A percentile compares a stretch with the other conserved stretches of the same genome.
These are phyloP conservation scores for Eupithecia inturbata DNA, from an alignment of 2,888 invertebrate genomes.

Conservation along the genomic window DNA sequence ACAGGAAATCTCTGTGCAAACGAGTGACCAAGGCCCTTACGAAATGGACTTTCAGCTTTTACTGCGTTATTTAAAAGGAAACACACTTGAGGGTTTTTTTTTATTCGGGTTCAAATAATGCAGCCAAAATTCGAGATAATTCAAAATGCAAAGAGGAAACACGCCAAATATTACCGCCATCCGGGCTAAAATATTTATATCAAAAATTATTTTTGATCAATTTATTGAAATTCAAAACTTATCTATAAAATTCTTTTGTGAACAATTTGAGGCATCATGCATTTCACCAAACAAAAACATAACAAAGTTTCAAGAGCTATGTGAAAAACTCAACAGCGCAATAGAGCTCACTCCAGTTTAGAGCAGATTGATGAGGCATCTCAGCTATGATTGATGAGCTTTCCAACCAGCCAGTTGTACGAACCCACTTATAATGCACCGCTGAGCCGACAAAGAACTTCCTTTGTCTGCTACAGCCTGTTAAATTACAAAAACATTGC, in stretches of 20 bases:
- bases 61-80: slow-evolving; percentile 17
- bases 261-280: background rate
- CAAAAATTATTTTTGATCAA: background rate
- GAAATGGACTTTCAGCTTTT: slow-evolving; percentile 11
- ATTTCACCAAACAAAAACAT: background rate
- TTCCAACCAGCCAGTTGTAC: slow-evolving; percentile 36
- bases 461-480: slow-evolving; percentile 12
- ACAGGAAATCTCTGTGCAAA: slow-evolving; percentile 18
- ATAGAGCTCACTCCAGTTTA: slow-evolving; percentile 50
- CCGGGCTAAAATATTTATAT: background rate
- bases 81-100: slow-evolving; percentile 5
- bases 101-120: background rate
- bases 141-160: background rate
- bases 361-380: slow-evolving; percentile 67
- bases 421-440: slow-evolving; percentile 15
- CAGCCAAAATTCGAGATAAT: background rate
- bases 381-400: slow-evolving; percentile 63
- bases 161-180: background rate
- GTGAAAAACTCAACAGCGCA: slow-evolving; percentile 30
- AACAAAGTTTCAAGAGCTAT: background rate
- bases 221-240: background rate
- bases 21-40: slow-evolving; percentile 10
- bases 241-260: background rate
- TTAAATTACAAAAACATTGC: slow-evolving; percentile 7
- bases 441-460: slow-evolving; percentile 31